Conservation (phyloP, 1,140 invertebrate genomes). For the Mycetomoellerius zeteki region DNA sequence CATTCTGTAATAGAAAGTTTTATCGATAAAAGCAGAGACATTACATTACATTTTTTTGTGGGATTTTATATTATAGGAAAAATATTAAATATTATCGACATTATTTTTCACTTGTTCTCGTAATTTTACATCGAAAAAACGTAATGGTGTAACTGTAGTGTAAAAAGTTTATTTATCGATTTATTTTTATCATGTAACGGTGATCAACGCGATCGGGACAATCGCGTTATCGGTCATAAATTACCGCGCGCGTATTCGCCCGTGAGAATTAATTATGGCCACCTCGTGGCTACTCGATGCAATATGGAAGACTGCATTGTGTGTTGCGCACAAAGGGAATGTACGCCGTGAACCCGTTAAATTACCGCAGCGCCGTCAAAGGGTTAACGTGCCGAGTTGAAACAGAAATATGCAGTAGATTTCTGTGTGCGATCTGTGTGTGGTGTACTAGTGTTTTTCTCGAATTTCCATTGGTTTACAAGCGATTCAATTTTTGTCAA, state of each 20-base stretch:
- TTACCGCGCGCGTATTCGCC: slow-evolving; percentile 61
- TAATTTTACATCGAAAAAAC: not conserved
- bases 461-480: slow-evolving; percentile 13
- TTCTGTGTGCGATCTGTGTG: not conserved
- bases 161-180: slow-evolving; percentile 1
- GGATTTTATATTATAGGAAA: slow-evolving; percentile 1
- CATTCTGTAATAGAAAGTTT: not conserved
- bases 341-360: slow-evolving; percentile 37
- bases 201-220: slow-evolving; percentile 46
- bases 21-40: not conserved
- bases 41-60: not conserved
- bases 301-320: slow-evolving; percentile 58
- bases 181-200: slow-evolving; percentile 32
- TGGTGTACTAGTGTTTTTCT: not conserved
- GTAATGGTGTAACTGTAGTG: not conserved
- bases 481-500: slow-evolving; percentile 6
- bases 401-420: slow-evolving; percentile 44
- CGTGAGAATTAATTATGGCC: slow-evolving; percentile 57
- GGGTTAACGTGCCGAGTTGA: slow-evolving; percentile 45
- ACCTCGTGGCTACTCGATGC: slow-evolving; percentile 47
- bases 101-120: not conserved
- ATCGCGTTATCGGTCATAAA: slow-evolving; percentile 63
- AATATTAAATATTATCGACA: not conserved
- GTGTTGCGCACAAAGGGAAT: slow-evolving; percentile 39
- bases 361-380: slow-evolving; percentile 48